Conservation (phyloP, 2,888 invertebrate species). For the Ptilodon capucinus region DNA sequence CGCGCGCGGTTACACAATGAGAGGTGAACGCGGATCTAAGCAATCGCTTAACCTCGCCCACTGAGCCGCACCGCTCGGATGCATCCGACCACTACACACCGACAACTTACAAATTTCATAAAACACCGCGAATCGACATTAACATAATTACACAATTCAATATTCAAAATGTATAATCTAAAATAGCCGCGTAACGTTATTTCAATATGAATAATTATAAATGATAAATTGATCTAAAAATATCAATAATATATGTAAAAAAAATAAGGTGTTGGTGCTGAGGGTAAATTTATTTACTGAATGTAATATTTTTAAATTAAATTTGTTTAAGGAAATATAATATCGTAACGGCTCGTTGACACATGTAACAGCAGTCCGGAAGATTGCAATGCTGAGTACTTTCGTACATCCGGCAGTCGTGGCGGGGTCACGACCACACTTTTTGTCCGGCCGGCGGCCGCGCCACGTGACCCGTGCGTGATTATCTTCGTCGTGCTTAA, state of each 20-base stretch:
- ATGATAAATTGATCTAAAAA: conserved; percentile 5
- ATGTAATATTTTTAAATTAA: too few species aligned
- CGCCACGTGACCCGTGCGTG: conserved; percentile 68
- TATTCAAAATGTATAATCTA: background rate
- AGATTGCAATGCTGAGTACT: conserved; percentile 64
- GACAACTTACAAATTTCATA: conserved; percentile 32
- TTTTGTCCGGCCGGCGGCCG: conserved; percentile 61
- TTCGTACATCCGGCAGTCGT: conserved; percentile 78
- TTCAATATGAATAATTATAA: conserved; percentile 1
- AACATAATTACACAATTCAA: conserved; percentile 23
- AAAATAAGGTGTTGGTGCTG: too few species aligned
- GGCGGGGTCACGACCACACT: conserved; percentile 73
- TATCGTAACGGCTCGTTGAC: background rate
- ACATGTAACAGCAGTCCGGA: conserved; percentile 26
- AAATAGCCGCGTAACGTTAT: conserved; percentile 4
- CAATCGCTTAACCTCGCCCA: conserved; percentile 83
- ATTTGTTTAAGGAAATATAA: background rate
- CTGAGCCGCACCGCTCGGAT: conserved; percentile 39
- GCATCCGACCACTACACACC: conserved; percentile 38
- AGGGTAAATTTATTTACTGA: too few species aligned
- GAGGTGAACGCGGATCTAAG: conserved; percentile 83
- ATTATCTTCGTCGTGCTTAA: conserved; percentile 77
- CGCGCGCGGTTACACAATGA: conserved; percentile 76
- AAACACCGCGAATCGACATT: conserved; percentile 22
- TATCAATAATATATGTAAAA: too few species aligned